Evolutionary conservation across 2,797 vertebrate species (phyloP).

Genomic region (Malacoraja senta): DNA sequence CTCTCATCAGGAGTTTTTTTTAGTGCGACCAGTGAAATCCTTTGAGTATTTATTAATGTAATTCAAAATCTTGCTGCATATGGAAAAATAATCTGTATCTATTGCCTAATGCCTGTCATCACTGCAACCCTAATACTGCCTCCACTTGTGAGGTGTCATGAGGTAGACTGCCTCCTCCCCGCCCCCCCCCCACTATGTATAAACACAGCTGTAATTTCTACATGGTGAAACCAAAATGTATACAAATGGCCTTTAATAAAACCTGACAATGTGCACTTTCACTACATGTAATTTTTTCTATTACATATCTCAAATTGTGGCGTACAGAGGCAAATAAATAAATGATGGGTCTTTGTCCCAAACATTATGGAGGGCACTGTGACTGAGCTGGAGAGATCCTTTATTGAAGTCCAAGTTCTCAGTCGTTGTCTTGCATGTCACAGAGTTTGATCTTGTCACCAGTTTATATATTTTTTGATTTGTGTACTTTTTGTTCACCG

Average conservation of each 20-base stretch:
- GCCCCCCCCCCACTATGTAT: no score
- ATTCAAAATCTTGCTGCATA: background rate
- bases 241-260: no score
- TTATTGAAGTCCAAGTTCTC: background rate
- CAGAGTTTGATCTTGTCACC: background rate
- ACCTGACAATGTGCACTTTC: no score
- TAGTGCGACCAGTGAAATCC: background rate
- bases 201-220: no score
- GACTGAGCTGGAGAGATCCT: background rate
- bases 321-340: no score
- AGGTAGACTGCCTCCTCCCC: no score
- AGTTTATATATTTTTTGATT: background rate
- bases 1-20: background rate
- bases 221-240: no score
- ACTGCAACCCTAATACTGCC: background rate
- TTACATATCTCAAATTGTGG: no score
- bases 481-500: no score
- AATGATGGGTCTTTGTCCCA: no score
- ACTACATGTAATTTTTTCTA: no score
- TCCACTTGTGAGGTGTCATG: background rate
- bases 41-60: background rate
- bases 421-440: background rate
- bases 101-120: background rate
- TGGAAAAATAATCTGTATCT: background rate
- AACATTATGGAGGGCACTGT: no score